Evolutionary conservation across 2,113 vertebrate genomes (phyloP), one percentile per base, ranked within the genome.

Genomic region (Seriola dumerili): DNA sequence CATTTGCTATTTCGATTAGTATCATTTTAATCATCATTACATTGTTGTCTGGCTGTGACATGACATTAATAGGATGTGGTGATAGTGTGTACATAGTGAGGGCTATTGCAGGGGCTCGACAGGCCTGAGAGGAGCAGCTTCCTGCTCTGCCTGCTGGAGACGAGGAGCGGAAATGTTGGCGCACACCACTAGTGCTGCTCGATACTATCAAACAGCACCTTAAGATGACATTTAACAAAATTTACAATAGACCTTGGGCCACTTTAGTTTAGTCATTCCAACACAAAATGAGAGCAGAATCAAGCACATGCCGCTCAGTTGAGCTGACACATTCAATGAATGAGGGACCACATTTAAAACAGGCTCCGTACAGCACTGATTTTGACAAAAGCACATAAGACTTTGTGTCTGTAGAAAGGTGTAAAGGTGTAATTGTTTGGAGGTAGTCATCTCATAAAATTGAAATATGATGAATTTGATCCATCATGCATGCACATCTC

Each of bases 1-100:
- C 82, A 74, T 93, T 87, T 88, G 78, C 77, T 80, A 21, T 76
- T 92, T 87, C 61, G 62, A 92, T 91, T 91, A 89, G 77, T 71
- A 78, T 89, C 81, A 89, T 89, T 89, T 89, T 92, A 80, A 92
- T 93, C 85, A 90, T 90, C 89, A 92, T 92, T 86, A 87, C 85
- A 80, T 87, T 89, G 81, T 89, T 91, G 89, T 91, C 87, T 92
- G 66, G 75, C 88, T 91, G 87, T 91, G 90, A 85, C 79, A 75
- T 89, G 83, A 80, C 78, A 79, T 90, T 88, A 88, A 90, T 85
- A 84, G 88, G 78, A 75, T 65, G 79, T 76, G 76, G 80, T 86
- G 78, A 88, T 64, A 34, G 58, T 48, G 72, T 78, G 78, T 74
- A 1, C 67, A 34, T 55, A 50, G 64, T 0, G n/a, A 84, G 52